These are phyloP conservation scores for Sesia bembeciformis DNA, from an alignment of 2,888 invertebrate species.

Conservation along the genomic window DNA sequence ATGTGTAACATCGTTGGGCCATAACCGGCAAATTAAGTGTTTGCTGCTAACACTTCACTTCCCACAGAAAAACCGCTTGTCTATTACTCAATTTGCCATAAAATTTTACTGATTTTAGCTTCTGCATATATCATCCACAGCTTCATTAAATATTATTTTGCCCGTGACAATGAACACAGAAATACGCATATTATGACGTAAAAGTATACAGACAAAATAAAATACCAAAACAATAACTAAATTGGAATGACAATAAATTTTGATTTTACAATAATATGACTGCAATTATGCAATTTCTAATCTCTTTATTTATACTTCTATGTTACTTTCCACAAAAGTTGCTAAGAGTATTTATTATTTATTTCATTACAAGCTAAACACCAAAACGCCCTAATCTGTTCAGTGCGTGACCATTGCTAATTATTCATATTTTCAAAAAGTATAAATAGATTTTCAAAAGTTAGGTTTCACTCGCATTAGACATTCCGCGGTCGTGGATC, in stretches of 20 bases:
- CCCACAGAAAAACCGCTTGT: not conserved
- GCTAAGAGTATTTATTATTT: not conserved
- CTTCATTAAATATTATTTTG: too few species aligned
- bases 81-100: not conserved
- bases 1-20: slow-evolving; percentile 61
- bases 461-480: slow-evolving; percentile 40
- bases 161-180: too few species aligned
- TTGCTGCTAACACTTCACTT: not conserved
- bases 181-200: too few species aligned
- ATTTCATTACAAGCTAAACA: not conserved
- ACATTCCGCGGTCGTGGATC: slow-evolving; percentile 29
- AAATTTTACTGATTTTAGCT: slow-evolving; percentile 1
- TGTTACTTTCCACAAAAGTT: not conserved
- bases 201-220: too few species aligned
- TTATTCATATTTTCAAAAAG: not conserved
- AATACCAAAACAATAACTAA: too few species aligned
- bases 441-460: slow-evolving; percentile 7
- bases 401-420: slow-evolving; percentile 3
- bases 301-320: too few species aligned
- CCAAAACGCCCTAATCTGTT: not conserved
- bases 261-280: too few species aligned
- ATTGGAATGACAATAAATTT: too few species aligned
- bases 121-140: too few species aligned
- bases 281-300: too few species aligned
- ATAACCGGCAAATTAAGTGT: slow-evolving; percentile 23